Base-by-base conservation (phyloP, 2,113 vertebrate genomes). In the Centropristis striata region DNA sequence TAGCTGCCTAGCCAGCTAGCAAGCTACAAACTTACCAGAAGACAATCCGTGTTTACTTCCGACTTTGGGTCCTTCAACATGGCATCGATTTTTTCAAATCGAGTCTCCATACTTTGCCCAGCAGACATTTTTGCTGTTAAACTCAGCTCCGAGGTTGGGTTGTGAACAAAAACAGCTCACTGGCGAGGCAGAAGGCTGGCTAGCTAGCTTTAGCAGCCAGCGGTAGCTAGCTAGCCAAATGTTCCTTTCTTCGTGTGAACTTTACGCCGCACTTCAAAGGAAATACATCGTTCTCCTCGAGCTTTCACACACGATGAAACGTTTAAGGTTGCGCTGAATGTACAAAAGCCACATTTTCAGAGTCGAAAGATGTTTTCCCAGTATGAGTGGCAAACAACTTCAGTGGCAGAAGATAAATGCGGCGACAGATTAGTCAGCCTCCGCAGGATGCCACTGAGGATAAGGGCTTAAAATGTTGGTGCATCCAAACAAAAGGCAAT, bases 41-140 rank as follows among this genome's bases (percentile, higher is more conserved):
- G 93, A 80, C 98, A 98, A 94, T 99, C 98, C 81, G 97, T 97
- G 93, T 99, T 99, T 90, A 99, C 93, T 96, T 99, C 98, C 47
- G 98, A 99, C 85, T 98, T 98, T 78, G 98, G 98, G 86, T 99
- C 96, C 92, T 96, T 96, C 90, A 99, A 90, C 96, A 98, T 96
- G 92, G 95, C 94, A 91, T 99, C 97, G 94, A 99, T 98, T 94
- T 98, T 99, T 71, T 97, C 97, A 94, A 99, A 99, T 1, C 98
- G 98, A 92, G 96, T 95, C 89, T 96, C 96, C 92, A 99, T 96
- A 86, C 92, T 97, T 88, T 98, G 96, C 84, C 96, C 96, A 41
- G 96, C 94, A 90, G 98, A 97, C 98, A 99, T 99, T 90, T 90
- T 95, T 81, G 69, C 75, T 63, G 65, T 80, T 75, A 51, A 84